Base-by-base conservation (phyloP, 1,140 invertebrate genomes). In the Drosophila yakuba region DNA sequence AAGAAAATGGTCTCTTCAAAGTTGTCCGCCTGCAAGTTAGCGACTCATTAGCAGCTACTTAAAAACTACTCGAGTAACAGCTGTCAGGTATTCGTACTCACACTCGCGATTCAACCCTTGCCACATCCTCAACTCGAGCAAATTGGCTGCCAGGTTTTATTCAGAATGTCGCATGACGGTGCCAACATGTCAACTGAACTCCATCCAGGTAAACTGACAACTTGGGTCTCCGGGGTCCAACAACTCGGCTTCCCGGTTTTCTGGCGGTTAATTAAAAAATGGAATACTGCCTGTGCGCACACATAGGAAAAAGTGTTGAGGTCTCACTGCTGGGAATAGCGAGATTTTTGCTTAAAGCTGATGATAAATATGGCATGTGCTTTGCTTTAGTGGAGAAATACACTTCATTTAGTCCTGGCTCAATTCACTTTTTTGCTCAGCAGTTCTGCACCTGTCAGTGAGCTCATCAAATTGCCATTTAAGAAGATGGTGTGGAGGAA, bases 401-500 rank as follows among this genome's bases (percentile, higher is more conserved):
- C 74, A 64, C 73, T 39, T 56, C 82, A 86, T 80, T 86, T 71
- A 85, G 51, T 23, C 8, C 35, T 32, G 44, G 52, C 55, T 76
- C 61, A 48, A 64, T 71, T 39, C 54, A 47, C 0, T 44, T 47
- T 36, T 36, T 48, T 45, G 17, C 11, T 11, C 17, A 45, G 15
- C 44, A 23, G 8, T 43, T 41, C 14, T 10, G 54, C 56, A 57
- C 60, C 79, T 89, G 84, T 88, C 84, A 83, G 89, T 88, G 80
- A 83, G 84, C 84, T 82, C 72, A 82, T 90, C 82, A 90, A 90
- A 90, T 61, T 86, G 86, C 67, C 68, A 90, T 89, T 89, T 76
- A 23, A 55, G 52, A 20, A 67, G 60, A 56, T 83, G 50, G 76
- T 59, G 74, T 63, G 48, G 44, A 58, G 62, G 47, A 68, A 75